A percentile compares a stretch with the other conserved stretches of the same genome.
phyloP scores from a whole-genome alignment of 1,140 invertebrate genomes.

The Idris sp. region DNA sequence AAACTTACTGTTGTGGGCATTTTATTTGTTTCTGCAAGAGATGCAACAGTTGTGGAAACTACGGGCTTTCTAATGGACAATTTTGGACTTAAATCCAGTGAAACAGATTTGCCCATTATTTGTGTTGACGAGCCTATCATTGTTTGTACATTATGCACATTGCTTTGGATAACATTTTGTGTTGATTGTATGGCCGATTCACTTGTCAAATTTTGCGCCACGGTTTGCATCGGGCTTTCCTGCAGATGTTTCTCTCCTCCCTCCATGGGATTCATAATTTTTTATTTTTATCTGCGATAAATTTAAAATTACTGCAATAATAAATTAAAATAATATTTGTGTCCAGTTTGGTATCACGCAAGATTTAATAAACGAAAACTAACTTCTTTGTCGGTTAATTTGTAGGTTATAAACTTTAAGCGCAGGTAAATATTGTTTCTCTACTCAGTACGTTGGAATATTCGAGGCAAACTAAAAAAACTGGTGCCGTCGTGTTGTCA shows the following conservation, averaged over 20 bases:
- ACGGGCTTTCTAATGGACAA: constrained; percentile 72
- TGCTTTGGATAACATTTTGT: constrained; percentile 74
- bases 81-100: constrained; percentile 74
- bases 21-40: constrained; percentile 71
- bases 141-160: constrained; percentile 70
- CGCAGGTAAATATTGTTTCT: too few relatives aligned
- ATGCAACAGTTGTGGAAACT: constrained; percentile 66
- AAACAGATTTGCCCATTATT: constrained; percentile 74
- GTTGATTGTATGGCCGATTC: constrained; percentile 69
- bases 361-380: too few relatives aligned
- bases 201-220: constrained; percentile 72
- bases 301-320: too few relatives aligned
- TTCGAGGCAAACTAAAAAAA: too few relatives aligned
- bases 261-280: constrained; percentile 62
- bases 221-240: constrained; percentile 68
- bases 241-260: constrained; percentile 68
- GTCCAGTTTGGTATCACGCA: too few relatives aligned
- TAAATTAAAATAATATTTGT: too few relatives aligned
- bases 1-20: constrained; percentile 71
- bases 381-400: too few relatives aligned
- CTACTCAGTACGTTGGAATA: too few relatives aligned
- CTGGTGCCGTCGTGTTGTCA: too few relatives aligned
- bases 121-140: constrained; percentile 64
- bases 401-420: too few relatives aligned
- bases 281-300: too few relatives aligned